Percentiles rank a stretch among this genome's conserved stretches.
These are phyloP conservation scores for Pseudochirops cupreus DNA, from an alignment of 2,797 vertebrate species.

Conservation along the genomic window DNA sequence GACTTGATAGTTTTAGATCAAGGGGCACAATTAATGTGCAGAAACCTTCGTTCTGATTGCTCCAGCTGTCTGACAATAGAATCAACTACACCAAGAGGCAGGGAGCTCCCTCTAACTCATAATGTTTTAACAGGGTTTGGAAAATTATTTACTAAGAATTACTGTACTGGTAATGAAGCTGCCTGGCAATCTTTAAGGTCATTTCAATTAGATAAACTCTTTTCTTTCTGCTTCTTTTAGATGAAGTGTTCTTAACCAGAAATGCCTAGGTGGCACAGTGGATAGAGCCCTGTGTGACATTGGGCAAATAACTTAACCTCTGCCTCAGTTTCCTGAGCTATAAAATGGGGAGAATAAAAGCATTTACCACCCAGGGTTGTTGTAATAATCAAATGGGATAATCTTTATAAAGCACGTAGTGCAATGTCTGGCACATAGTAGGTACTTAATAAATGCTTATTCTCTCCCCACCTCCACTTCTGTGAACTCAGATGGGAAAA, in stretches of 20 bases:
- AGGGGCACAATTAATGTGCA: too few relatives aligned
- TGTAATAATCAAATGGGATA: neutral
- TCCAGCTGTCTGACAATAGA: neutral
- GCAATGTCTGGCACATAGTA: neutral
- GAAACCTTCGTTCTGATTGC: too few relatives aligned
- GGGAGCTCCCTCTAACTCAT: constrained; percentile 38
- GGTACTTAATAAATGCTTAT: neutral
- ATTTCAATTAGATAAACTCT: constrained; percentile 48
- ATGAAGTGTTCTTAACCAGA: neutral
- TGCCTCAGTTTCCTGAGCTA: neutral
- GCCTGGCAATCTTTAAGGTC: constrained; percentile 29
- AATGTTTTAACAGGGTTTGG: constrained; percentile 14
- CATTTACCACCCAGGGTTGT: neutral
- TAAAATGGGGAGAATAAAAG: neutral
- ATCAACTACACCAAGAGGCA: neutral
- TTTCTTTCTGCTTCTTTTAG: constrained; percentile 50
- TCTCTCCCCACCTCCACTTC: neutral
- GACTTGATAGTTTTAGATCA: neutral
- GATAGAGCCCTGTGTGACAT: neutral
- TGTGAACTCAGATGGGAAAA: neutral
- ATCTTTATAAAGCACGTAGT: neutral
- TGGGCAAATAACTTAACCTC: neutral
- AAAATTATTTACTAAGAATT: constrained; percentile 51
- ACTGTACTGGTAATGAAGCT: constrained; percentile 34
- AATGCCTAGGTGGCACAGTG: neutral